Conservation (phyloP, 2,113 vertebrate genomes). For the Fregetta grallaria region DNA sequence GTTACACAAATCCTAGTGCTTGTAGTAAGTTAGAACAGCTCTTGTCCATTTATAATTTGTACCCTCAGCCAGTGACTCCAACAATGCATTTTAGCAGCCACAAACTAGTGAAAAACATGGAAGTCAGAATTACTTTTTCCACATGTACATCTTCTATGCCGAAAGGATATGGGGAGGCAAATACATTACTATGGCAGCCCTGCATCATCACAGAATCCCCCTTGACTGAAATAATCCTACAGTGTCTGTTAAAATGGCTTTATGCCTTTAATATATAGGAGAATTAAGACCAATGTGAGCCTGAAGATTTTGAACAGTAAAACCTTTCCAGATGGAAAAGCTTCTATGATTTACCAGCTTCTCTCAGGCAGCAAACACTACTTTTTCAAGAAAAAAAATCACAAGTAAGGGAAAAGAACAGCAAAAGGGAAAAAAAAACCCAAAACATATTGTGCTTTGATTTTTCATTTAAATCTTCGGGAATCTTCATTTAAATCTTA, state of each 20-base stretch:
- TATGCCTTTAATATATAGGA: not conserved
- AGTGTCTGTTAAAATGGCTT: not conserved
- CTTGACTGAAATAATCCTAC: not conserved
- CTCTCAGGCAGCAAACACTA: not conserved
- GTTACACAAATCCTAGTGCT: not conserved
- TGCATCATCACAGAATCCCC: not conserved
- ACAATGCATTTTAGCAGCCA: not conserved
- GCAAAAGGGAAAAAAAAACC: not conserved
- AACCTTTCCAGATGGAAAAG: not conserved
- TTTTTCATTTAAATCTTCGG: not conserved
- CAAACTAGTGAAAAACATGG: not conserved
- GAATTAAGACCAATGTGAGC: not conserved
- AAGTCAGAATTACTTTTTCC: not conserved
- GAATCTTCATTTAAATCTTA: no score
- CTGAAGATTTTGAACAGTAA: constrained; percentile 16
- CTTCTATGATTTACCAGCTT: not conserved
- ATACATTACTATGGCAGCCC: not conserved
- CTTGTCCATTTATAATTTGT: not conserved
- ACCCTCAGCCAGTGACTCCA: not conserved
- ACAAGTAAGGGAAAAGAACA: not conserved
- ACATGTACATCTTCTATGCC: not conserved
- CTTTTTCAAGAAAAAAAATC: not conserved
- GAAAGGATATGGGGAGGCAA: not conserved
- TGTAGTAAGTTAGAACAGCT: not conserved
- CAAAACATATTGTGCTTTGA: not conserved